Base-by-base conservation (phyloP, 1,140 invertebrate genomes). In the Bombus waltoni region DNA sequence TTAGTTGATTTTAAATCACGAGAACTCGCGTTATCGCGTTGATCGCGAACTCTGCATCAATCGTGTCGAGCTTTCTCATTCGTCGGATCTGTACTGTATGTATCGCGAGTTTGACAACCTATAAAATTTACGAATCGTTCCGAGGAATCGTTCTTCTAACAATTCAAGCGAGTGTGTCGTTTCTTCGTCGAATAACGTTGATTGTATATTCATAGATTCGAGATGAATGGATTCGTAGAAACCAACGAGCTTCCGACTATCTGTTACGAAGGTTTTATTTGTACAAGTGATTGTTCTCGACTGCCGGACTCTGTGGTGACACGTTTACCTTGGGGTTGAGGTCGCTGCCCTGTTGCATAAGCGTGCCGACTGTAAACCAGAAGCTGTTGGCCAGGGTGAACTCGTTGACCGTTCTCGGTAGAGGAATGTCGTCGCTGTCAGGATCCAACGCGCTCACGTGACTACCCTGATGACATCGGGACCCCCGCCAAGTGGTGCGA, bases 321-420 rank as follows among this genome's bases (percentile, higher is more conserved):
- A 85, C 68, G 74, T 86, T 91, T 96, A 97, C 96, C 97, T 98
- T 97, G 76, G 98, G 98, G 94, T 98, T 98, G 87, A 98, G 96
- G 94, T 98, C 98, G 87, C 97, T 98, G 88, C 98, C 98, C 96
- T 99, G 98, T 95, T 99, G 98, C 98, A 99, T 99, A 87, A 99
- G 96, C 18, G 98, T 98, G 76, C 98, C 98, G 88, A 99, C 97
- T 25, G 98, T 97, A 95, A 98, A 98, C 98, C 98, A 98, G 94
- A 98, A 97, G 95, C 97, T 97, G 95, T 98, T 98, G 91, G 96
- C 96, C 83, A 98, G 94, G 59, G 96, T 98, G 93, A 98, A 98
- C 93, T 97, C 97, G 94, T 98, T 98, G 95, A 97, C 96, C 62
- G 94, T 95, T 90, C 92, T 95, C 81, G 93, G 94, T 85, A 96